Base-by-base conservation (phyloP, 2,888 invertebrate species). In the Leptinotarsa rubiginosa region DNA sequence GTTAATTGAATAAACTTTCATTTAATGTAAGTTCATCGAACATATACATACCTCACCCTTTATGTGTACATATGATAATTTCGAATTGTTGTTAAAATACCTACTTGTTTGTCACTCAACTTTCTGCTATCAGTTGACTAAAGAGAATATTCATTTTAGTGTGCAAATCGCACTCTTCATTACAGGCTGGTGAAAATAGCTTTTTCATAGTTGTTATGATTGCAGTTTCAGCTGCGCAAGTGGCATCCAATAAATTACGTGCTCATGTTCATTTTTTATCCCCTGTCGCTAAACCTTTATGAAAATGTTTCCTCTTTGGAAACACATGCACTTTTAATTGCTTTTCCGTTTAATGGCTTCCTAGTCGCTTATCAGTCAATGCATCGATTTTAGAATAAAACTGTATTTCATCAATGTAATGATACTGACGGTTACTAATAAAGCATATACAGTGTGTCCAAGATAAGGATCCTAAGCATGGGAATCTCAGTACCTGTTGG, bases 211-310 rank as follows among this genome's bases (percentile, higher is more conserved):
- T 62, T 31, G 62, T 62, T 31, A 41, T 31, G 62, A 62, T 31
- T 62, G 15, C 62, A 62, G 25, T 62, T 62, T 62, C 62, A 62
- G 31, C 62, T 62, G 62, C 68, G 68, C 68, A 72, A 72, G 67
- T 72, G 68, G 68, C 72, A 68, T 67, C 62, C 59, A 68, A 72
- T 72, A 72, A 72, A 72, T 72, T 72, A 62, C 72, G 47, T 50
- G 59, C 56, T 72, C 68, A 56, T 68, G 50, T 68, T 68, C 67
- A 68, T 72, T 72, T 72, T 72, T 72, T 68, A 72, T 62, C 62
- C 68, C 49, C 59, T 22, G 50, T 72, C 72, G 62, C 68, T 72
- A 68, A 72, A 72, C 62, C 62, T 62, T 62, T 62, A 62, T 62
- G 62, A 62, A 62, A 62, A 62, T 62, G 62, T 62, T 62, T 62